A percentile compares a stretch with the other conserved stretches of the same genome.
Conservation (phyloP, 2,113 vertebrate genomes). For the Malurus cyaneus region DNA sequence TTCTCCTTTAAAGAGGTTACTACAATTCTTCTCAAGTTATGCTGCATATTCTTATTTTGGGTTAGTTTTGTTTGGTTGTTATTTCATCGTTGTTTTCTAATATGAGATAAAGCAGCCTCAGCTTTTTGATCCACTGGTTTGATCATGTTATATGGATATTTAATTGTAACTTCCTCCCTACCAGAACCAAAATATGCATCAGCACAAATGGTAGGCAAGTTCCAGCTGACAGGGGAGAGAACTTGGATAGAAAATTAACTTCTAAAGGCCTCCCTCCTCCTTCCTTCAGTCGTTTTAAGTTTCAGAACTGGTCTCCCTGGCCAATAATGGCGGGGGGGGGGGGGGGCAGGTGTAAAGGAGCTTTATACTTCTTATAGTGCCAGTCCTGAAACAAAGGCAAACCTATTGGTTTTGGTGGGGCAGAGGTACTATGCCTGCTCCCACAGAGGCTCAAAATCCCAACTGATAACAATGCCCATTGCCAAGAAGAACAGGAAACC, state of each 20-base stretch:
- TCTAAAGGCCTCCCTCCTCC: neutral
- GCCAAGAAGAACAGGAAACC: neutral
- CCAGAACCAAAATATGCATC: neutral
- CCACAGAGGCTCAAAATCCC: neutral
- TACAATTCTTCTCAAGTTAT: slow-evolving; percentile 42
- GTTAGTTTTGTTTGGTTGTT: slow-evolving; percentile 35
- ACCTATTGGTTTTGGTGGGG: neutral
- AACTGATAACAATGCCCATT: neutral
- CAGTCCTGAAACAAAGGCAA: slow-evolving; percentile 1
- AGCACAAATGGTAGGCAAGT: slow-evolving; percentile 1
- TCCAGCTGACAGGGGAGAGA: neutral
- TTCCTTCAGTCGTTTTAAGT: neutral
- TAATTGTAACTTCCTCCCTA: slow-evolving; percentile 12
- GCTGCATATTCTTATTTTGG: slow-evolving; percentile 49
- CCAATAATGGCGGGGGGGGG: rapidly evolving
- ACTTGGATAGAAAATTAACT: neutral
- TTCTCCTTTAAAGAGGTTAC: slow-evolving; percentile 54
- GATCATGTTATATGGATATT: slow-evolving; percentile 31
- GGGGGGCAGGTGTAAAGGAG: neutral
- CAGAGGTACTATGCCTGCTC: neutral
- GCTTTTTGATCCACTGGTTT: slow-evolving; percentile 54
- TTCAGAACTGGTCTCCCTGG: neutral
- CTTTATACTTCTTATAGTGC: neutral
- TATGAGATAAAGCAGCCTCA: slow-evolving; percentile 11
- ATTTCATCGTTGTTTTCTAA: slow-evolving; percentile 28